Base-by-base conservation (phyloP, 2,113 vertebrate genomes). In the Serranochromis macrocephalus region DNA sequence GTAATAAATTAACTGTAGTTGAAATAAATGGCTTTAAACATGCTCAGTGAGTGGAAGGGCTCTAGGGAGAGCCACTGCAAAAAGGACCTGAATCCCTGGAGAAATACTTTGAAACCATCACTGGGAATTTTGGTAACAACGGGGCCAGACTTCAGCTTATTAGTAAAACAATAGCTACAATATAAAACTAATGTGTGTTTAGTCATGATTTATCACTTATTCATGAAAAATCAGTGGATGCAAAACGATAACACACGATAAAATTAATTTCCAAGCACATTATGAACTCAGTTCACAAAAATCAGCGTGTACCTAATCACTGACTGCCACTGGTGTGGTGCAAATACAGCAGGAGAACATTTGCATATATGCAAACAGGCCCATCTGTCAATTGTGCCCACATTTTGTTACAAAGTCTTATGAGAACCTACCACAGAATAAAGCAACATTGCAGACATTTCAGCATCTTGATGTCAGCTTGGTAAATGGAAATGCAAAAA, bases 361-460 rank as follows among this genome's bases (percentile, higher is more conserved):
- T 93, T 90, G 83, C 88, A 93, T 93, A 78, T 87, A 91, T 94
- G 86, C 89, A 94, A 93, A 94, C 38, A 47, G 84, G 87, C 55
- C 90, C 92, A 93, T 94, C 92, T 94, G 93, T 71, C 85, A 68
- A 38, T 79, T 80, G 66, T 89, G 51, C 66, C 84, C 73, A 87
- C 83, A 80, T 80, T 88, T 86, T 33, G 55, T 11, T 19, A 26
- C 40, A 83, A 79, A 31, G 47, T 66, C 38, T 86, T 80, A 61
- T 24, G 36, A 42, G 38, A 87, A 73, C 9, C 38, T 49, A 33
- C 4, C 11, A 55, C 19, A 75, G 49, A 85, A 38, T 78, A 79
- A 81, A 55, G 16, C 5, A 10, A 47, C 36, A 80, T 36, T 63
- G 31, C 58, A 63, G 7, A 66, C 8, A 80, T 71, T 80, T 79